These are phyloP conservation scores for Acleris laterana DNA, from an alignment of 2,888 invertebrate genomes.

Conservation along the genomic window DNA sequence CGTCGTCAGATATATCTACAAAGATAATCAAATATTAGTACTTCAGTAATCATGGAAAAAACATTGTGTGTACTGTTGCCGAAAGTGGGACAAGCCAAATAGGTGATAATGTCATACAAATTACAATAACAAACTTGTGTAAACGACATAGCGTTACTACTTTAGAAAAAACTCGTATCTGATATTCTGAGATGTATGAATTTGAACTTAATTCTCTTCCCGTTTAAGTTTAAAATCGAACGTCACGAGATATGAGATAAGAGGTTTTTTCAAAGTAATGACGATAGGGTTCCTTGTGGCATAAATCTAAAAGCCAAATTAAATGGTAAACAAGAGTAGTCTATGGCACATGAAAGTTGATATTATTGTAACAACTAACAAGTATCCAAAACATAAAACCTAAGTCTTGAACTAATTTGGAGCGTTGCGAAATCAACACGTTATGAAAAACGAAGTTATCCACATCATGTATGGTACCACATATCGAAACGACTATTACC, in stretches of 20 bases:
- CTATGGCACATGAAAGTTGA: background rate
- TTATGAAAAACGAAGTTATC: background rate
- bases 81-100: conserved; percentile 17
- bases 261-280: no score
- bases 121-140: background rate
- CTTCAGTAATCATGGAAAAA: background rate
- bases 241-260: no score
- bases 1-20: conserved; percentile 69
- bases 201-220: no score
- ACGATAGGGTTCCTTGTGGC: background rate
- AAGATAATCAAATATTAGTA: background rate
- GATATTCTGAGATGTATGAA: no score
- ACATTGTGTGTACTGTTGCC: background rate
- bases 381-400: conserved; percentile 34
- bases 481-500: conserved; percentile 18
- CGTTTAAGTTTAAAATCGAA: no score
- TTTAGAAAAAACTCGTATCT: no score
- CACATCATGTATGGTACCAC: background rate
- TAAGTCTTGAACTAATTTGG: conserved; percentile 13
- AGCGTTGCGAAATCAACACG: background rate
- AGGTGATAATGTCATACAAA: conserved; percentile 1
- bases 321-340: conserved; percentile 17
- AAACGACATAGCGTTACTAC: no score
- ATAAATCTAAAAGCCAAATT: background rate
- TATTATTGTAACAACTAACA: conserved; percentile 36